Conservation (phyloP, 1,140 invertebrate genomes). For the Cyclargus thomasi region DNA sequence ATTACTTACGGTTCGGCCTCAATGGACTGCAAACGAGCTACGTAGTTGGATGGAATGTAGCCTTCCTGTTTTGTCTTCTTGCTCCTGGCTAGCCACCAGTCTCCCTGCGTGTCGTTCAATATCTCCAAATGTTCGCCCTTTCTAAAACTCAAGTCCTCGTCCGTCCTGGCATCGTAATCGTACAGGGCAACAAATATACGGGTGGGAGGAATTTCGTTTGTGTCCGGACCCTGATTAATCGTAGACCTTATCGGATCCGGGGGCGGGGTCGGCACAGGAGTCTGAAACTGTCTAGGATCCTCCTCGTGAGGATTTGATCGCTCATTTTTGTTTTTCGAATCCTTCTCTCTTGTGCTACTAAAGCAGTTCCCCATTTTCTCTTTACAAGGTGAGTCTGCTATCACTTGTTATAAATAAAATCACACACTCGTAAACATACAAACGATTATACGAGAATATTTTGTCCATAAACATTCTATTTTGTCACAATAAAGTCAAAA, state of each 20-base stretch:
- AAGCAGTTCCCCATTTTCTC: constrained; percentile 84
- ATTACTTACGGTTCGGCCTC: constrained; percentile 98
- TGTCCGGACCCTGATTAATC: constrained; percentile 63
- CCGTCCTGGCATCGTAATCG: constrained; percentile 98
- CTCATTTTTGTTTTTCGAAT: constrained; percentile 79
- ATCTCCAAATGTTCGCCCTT: constrained; percentile 99
- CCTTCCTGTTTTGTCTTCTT: constrained; percentile 96
- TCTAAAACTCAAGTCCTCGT: constrained; percentile 98
- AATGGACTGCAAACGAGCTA: constrained; percentile 98
- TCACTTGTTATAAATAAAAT: constrained; percentile 70
- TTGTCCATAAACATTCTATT: constrained; percentile 70
- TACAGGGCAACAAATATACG: constrained; percentile 98
- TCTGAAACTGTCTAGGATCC: constrained; percentile 77
- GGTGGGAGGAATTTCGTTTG: constrained; percentile 78
- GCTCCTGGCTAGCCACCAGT: constrained; percentile 99
- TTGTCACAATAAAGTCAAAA: constrained; percentile 62
- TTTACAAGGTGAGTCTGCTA: constrained; percentile 72
- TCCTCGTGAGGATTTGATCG: constrained; percentile 79
- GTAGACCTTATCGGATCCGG: constrained; percentile 78
- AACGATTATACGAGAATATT: constrained; percentile 55
- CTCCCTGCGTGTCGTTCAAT: constrained; percentile 96
- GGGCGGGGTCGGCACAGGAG: constrained; percentile 79
- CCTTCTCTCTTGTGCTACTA: constrained; percentile 79
- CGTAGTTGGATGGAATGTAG: constrained; percentile 99
- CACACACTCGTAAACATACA: constrained; percentile 63